Evolutionary conservation across 2,113 vertebrate species (phyloP).

Genomic region (Lutjanus erythropterus): DNA sequence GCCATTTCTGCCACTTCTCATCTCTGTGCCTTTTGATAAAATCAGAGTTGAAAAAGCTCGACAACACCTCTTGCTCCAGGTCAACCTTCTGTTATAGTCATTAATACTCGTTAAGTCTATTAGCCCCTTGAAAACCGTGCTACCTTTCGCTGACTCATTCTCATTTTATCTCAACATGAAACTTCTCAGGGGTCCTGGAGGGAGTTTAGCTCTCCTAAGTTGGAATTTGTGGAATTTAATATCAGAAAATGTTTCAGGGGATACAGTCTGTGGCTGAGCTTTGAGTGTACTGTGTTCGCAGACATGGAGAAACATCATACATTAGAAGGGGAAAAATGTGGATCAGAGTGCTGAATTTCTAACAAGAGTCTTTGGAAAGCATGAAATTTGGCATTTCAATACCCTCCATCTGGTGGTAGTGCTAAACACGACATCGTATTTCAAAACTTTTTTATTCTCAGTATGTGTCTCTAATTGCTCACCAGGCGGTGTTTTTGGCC

Average conservation of each 20-base stretch:
- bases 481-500: conserved; percentile 39
- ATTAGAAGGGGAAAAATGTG: conserved; percentile 30
- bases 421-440: conserved; percentile 43
- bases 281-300: conserved; percentile 24
- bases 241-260: conserved; percentile 60
- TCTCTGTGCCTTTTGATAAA: not conserved
- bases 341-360: conserved; percentile 52
- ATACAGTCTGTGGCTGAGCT: conserved; percentile 30
- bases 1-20: not conserved
- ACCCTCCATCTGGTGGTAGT: conserved; percentile 47
- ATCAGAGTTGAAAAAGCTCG: not conserved
- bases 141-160: conserved; percentile 50
- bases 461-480: conserved; percentile 47
- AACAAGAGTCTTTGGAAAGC: conserved; percentile 44
- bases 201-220: conserved; percentile 42
- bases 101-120: conserved; percentile 28
- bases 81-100: conserved; percentile 26
- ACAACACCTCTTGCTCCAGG: conserved; percentile 1
- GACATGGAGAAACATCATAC: conserved; percentile 35
- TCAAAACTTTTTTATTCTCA: conserved; percentile 34
- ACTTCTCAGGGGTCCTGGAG: conserved; percentile 46
- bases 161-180: conserved; percentile 47
- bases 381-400: conserved; percentile 30
- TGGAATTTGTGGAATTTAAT: conserved; percentile 76
- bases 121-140: conserved; percentile 12